These are phyloP conservation scores for Caenorhabditis panamensis DNA, from an alignment of 2,888 invertebrate genomes.

Conservation along the genomic window DNA sequence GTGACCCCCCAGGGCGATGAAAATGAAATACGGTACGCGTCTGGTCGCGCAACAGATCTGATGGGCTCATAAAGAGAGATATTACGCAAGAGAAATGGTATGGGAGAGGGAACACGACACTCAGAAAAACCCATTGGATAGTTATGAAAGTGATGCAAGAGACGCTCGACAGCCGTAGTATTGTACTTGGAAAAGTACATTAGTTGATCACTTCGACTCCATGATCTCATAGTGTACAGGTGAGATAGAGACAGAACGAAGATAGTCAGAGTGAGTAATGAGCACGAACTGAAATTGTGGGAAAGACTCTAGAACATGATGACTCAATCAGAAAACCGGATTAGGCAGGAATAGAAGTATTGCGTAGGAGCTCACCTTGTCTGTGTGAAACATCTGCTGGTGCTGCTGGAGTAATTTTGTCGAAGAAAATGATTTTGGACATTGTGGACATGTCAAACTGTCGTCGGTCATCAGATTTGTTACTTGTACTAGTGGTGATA, in stretches of 20 bases:
- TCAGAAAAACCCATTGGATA: not conserved
- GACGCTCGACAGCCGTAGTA: not conserved
- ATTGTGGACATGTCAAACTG: slow-evolving; percentile 66
- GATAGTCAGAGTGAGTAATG: not conserved
- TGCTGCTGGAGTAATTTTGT: slow-evolving; percentile 77
- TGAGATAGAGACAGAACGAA: slow-evolving; percentile 2
- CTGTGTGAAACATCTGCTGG: slow-evolving; percentile 78
- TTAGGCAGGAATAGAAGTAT: slow-evolving; percentile 3
- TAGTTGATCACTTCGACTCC: not conserved
- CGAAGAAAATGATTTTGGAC: slow-evolving; percentile 74
- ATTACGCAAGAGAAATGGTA: slow-evolving; percentile 1
- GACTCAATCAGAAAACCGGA: slow-evolving; percentile 21
- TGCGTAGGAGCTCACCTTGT: slow-evolving; percentile 71
- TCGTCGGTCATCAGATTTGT: slow-evolving; percentile 53
- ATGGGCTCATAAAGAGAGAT: slow-evolving; percentile 7
- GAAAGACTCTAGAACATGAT: not conserved
- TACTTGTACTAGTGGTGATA: slow-evolving; percentile 44
- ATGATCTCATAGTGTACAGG: slow-evolving; percentile 27
- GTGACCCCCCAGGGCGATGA: not conserved
- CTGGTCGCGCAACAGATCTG: not conserved
- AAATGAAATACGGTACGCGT: slow-evolving; percentile 38
- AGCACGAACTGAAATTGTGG: not conserved
- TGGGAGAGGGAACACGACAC: slow-evolving; percentile 4
- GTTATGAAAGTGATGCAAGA: not conserved
- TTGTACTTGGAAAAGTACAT: slow-evolving; percentile 17